Base-by-base conservation (phyloP, 2,113 vertebrate species). In the Eublepharis macularius region DNA sequence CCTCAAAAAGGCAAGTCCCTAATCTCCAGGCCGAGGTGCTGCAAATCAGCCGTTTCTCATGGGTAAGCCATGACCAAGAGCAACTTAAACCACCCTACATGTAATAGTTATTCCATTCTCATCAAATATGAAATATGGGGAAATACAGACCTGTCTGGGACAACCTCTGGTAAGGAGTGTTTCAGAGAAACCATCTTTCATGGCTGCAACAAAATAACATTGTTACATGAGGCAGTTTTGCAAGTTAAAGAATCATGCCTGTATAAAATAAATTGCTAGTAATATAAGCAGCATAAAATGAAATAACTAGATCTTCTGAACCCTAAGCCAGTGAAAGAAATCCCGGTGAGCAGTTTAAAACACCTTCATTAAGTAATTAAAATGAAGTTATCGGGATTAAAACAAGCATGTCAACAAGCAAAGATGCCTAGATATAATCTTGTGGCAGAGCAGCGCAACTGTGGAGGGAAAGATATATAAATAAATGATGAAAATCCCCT, bases 321-420 rank as follows among this genome's bases (percentile, higher is more conserved):
- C 79, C 87, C 84, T 85, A 69, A 77, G 12, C 88, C n/a, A 39
- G 7, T 72, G 76, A 60, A 90, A 83, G 77, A 93, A 94, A 92
- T 88, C 85, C 87, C 76, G 74, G 82, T 45, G 41, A 91, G 90
- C 84, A 70, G 24, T 88, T 91, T 73, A 34, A 85, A 91, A 87
- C 86, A 94, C 84, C 81, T 90, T 93, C 88, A 83, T 93, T 92
- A 91, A 93, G 83, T 83, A 41, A 63, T 12, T 88, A 82, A 85
- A n/a, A 87, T 66, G 75, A 91, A 92, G 85, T 83, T 76, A 86
- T 2, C 4, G 69, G 90, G 90, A 92, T 91, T 93, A 81, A 83
- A 89, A 1, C 83, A 1, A 0, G 0, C 63, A 75, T 91, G 89
- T 66, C 74, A 91, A 90, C 92, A 93, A 34, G 86, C 88, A 74